These are phyloP conservation scores for Grantiella picta DNA, from an alignment of 2,113 vertebrate genomes.

Conservation along the genomic window DNA sequence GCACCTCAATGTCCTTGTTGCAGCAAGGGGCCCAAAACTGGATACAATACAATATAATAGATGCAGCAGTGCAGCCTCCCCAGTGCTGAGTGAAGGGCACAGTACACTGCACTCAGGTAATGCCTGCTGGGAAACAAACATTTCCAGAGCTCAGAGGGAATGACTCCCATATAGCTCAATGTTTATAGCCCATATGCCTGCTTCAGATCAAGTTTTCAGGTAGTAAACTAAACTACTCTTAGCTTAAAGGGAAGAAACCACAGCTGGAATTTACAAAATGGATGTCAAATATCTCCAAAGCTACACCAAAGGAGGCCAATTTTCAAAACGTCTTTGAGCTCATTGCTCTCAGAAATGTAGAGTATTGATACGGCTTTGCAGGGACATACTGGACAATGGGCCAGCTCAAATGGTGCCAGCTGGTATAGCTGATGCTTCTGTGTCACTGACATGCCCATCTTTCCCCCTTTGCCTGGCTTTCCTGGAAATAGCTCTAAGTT, in stretches of 20 bases:
- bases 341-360: not conserved
- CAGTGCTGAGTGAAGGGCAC: not conserved
- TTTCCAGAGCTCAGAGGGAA: not conserved
- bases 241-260: not conserved
- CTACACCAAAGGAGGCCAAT: not conserved
- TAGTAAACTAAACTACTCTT: not conserved
- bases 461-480: not conserved
- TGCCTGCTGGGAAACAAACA: not conserved
- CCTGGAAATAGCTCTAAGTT: not conserved
- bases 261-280: not conserved
- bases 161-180: not conserved
- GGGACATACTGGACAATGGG: not conserved
- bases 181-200: not conserved
- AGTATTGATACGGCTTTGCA: not conserved
- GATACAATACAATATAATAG: not conserved
- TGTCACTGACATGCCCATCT: not conserved
- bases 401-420: not conserved
- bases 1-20: not conserved
- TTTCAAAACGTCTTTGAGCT: not conserved
- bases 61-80: not conserved
- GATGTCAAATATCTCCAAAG: not conserved
- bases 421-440: not conserved
- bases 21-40: not conserved
- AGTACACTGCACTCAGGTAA: not conserved
- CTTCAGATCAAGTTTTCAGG: not conserved